Evolutionary conservation across 2,888 invertebrate species (phyloP).

Genomic region (Ischnura elegans): DNA sequence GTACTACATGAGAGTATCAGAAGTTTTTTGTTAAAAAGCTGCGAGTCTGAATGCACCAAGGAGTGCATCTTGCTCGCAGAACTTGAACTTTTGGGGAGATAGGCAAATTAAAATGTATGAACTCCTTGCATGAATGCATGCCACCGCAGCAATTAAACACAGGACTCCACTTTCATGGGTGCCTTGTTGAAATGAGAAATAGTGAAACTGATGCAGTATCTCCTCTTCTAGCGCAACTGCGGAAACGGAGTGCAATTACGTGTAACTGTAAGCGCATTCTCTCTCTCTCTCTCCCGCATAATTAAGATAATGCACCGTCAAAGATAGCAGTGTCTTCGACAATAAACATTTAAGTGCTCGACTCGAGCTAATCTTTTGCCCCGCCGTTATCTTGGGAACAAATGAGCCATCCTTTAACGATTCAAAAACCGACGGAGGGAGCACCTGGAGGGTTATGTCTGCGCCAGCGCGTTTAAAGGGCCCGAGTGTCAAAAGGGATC

Average conservation of each 20-base stretch:
- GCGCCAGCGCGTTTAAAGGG: background rate
- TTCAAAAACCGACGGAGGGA: background rate
- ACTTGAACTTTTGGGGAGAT: background rate
- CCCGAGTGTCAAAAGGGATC: background rate
- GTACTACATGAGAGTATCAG: too few relatives aligned
- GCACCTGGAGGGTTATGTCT: background rate
- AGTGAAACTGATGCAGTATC: background rate
- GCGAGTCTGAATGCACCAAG: too few relatives aligned
- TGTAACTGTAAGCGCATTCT: background rate
- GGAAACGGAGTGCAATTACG: background rate
- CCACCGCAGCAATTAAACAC: constrained; percentile 2
- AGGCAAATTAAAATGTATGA: background rate
- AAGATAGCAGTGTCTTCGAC: background rate
- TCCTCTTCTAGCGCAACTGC: background rate
- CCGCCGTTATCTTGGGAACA: background rate
- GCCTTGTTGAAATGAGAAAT: background rate
- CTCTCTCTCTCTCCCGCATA: background rate
- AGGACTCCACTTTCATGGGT: background rate
- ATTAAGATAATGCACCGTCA: background rate
- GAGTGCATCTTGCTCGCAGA: too few relatives aligned
- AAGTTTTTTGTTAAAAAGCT: too few relatives aligned
- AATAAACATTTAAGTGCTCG: background rate
- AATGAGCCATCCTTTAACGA: constrained; percentile 11
- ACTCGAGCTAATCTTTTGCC: background rate
- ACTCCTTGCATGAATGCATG: background rate